Evolutionary conservation across 2,113 vertebrate species (phyloP).

Genomic region (Agapornis roseicollis): DNA sequence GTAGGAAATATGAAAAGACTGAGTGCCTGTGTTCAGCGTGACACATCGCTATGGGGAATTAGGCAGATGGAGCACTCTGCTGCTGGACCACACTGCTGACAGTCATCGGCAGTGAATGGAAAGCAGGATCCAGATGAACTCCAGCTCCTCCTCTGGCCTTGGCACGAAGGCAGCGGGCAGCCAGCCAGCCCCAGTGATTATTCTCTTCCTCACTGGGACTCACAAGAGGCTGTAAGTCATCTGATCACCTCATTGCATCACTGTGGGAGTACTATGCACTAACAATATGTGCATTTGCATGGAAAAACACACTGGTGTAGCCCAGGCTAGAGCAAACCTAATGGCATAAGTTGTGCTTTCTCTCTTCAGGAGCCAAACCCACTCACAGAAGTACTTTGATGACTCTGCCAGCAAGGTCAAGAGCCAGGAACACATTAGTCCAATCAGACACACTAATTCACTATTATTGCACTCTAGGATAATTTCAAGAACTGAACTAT

Average conservation of each 20-base stretch:
- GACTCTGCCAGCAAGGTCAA: neutral
- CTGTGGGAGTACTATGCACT: neutral
- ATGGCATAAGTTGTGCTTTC: fast-evolving
- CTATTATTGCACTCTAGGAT: neutral
- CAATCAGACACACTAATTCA: neutral
- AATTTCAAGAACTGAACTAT: neutral
- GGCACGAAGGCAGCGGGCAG: neutral
- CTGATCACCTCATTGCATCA: neutral
- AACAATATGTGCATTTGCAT: neutral
- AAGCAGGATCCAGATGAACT: neutral
- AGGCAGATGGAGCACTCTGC: neutral
- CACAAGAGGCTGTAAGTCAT: neutral
- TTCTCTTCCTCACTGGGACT: neutral
- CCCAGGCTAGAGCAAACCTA: neutral
- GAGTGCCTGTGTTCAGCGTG: fast-evolving
- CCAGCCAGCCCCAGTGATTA: neutral
- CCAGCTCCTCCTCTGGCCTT: neutral
- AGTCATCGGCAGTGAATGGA: neutral
- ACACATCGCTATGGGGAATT: fast-evolving
- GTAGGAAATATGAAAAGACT: neutral
- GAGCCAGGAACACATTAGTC: neutral
- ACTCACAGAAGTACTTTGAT: neutral
- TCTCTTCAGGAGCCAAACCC: neutral
- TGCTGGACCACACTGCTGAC: fast-evolving
- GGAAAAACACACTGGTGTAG: neutral